Evolutionary conservation across 2,888 invertebrate species (phyloP).

Genomic region (Pammene aurita): DNA sequence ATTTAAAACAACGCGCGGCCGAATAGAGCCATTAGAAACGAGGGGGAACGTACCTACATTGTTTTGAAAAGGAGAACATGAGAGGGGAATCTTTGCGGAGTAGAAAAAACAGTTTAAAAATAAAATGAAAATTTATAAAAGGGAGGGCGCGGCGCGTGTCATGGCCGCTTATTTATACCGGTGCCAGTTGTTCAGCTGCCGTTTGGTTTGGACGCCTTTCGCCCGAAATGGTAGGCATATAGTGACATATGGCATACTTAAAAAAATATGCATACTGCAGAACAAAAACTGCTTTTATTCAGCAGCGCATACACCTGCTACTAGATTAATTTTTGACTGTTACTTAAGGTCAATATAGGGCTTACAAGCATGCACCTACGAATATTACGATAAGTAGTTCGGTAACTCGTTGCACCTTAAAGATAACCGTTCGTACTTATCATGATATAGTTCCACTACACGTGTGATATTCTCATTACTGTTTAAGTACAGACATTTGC

Average conservation of each 20-base stretch:
- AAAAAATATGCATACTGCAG: slow-evolving; percentile 51
- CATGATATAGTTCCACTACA: no score
- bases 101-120: slow-evolving; percentile 83
- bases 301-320: slow-evolving; percentile 48
- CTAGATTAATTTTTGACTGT: not conserved
- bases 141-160: slow-evolving; percentile 79
- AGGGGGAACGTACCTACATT: slow-evolving; percentile 56
- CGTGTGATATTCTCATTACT: no score
- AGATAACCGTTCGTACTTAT: no score
- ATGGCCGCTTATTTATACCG: slow-evolving; percentile 75
- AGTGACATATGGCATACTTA: slow-evolving; percentile 66
- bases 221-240: slow-evolving; percentile 51
- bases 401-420: no score
- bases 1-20: slow-evolving; percentile 81
- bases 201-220: slow-evolving; percentile 66
- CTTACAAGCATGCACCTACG: not conserved
- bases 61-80: slow-evolving; percentile 72
- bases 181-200: slow-evolving; percentile 71
- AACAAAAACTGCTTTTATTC: slow-evolving; percentile 45
- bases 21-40: slow-evolving; percentile 73
- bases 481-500: no score
- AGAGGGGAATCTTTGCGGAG: slow-evolving; percentile 77
- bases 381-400: not conserved
- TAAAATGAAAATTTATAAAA: slow-evolving; percentile 82
- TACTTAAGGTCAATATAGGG: not conserved